Base-by-base conservation (phyloP, 2,797 vertebrate genomes). In the Chromis chromis region DNA sequence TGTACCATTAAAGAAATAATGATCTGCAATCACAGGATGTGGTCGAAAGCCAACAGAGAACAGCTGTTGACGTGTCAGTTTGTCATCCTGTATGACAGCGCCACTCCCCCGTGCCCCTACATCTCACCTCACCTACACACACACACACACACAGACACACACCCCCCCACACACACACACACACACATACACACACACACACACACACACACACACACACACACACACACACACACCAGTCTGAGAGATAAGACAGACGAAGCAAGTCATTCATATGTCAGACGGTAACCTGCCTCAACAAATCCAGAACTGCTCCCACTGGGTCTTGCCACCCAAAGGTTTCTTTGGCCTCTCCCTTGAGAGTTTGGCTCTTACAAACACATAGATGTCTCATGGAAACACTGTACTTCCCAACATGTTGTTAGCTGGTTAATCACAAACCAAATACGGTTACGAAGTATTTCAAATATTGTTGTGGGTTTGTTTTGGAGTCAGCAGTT, bases 11-110 rank as follows among this genome's bases (percentile, higher is more conserved):
- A 85, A 75, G 52, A 81, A 78, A 78, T 58, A 72, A 74, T 40
- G 12, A 25, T 65, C 19, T 63, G 62, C 66, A 70, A 81, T 85
- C 74, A 72, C 65, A 70, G 55, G 70, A 83, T 63, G 64, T 65
- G 62, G 82, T 65, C 48, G 27, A 28, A 69, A 70, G 74, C 82
- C 83, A 77, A 27, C 48, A 39, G 69, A 13, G 70, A 82, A 58
- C 78, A 88, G 72, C 74, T 86, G 86, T 62, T 70, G 70, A 84
- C 8, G 49, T 70, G 79, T 85, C 69, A 60, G 40, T 33, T n/a
- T 64, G 54, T 82, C 70, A 81, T 76, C 63, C 46, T 25, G 33
- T 36, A 14, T 78, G 83, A 67, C 68, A 46, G 60, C 16, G 0
- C 55, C 48, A 31, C 57, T 74, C 69, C 54, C 64, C 62, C 46